Evolutionary conservation across 37 sponge, comb jelly and placozoan species (phyloP).

Genomic region (Axinella damicornis): DNA sequence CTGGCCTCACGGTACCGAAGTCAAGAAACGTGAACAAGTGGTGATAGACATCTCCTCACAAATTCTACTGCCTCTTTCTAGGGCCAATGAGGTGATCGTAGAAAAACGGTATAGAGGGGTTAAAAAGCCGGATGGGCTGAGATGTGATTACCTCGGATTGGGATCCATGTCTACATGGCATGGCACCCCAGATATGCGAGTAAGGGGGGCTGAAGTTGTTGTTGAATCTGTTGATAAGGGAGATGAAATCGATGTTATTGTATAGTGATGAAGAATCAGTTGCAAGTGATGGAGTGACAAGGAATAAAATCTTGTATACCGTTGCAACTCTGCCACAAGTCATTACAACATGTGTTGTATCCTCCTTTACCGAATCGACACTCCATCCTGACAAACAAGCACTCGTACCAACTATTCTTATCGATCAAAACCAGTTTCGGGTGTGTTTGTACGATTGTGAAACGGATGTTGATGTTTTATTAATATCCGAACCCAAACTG

Average conservation of each 20-base stretch:
- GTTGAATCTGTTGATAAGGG: no score
- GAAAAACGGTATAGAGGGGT: neutral
- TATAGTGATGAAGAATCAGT: constrained; percentile 3
- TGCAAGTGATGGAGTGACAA: constrained; percentile 13
- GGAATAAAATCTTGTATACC: neutral
- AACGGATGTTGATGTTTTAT: neutral
- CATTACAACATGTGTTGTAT: neutral
- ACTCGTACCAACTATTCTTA: constrained; percentile 13
- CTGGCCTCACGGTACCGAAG: neutral
- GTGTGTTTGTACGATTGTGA: constrained; percentile 15
- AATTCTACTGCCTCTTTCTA: constrained; percentile 1
- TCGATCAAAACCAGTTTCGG: constrained; percentile 9
- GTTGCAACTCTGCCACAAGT: constrained; percentile 13
- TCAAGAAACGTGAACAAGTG: neutral
- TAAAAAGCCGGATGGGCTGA: neutral
- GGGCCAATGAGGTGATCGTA: neutral
- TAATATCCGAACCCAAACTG: neutral
- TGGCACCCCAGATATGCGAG: constrained; percentile 14
- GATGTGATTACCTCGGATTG: neutral
- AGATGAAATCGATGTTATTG: no score
- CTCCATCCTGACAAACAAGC: constrained; percentile 16
- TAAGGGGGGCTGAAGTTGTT: neutral
- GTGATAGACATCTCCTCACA: neutral
- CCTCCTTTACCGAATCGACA: neutral
- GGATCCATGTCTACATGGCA: constrained; percentile 8